A percentile compares a stretch with the other conserved stretches of the same genome.
Evolutionary conservation across 2,888 invertebrate species (phyloP).

Genomic region (Tachina fera): DNA sequence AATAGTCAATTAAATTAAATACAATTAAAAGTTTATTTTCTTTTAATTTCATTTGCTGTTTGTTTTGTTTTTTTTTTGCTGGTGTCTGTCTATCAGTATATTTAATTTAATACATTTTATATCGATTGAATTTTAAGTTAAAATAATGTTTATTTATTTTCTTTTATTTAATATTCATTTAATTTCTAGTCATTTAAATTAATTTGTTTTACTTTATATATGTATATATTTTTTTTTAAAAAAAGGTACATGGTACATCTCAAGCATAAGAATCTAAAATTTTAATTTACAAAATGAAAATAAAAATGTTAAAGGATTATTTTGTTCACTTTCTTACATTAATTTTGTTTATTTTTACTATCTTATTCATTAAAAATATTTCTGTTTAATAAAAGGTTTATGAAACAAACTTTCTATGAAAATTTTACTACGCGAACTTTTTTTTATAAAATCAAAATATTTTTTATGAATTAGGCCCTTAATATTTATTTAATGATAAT

Average conservation of each 20-base stretch:
- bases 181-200: background rate
- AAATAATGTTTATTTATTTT: background rate
- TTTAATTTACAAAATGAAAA: conserved; percentile 28
- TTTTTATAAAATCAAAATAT: no score
- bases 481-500: no score
- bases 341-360: background rate
- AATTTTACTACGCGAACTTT: no score
- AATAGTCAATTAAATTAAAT: conserved; percentile 49
- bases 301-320: conserved; percentile 3
- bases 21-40: conserved; percentile 21
- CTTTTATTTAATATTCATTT: conserved; percentile 11
- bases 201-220: conserved; percentile 14
- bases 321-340: conserved; percentile 2
- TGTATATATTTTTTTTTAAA: conserved; percentile 10
- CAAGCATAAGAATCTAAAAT: conserved; percentile 27
- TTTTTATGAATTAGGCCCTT: no score
- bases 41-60: conserved; percentile 28
- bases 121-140: conserved; percentile 24
- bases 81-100: background rate
- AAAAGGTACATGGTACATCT: conserved; percentile 68
- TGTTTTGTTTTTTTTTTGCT: background rate
- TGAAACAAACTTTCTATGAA: no score
- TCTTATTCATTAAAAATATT: no score
- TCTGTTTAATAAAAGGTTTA: no score
- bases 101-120: conserved; percentile 25